Base-by-base conservation (phyloP, 2,113 vertebrate genomes). In the Tamias sibiricus region DNA sequence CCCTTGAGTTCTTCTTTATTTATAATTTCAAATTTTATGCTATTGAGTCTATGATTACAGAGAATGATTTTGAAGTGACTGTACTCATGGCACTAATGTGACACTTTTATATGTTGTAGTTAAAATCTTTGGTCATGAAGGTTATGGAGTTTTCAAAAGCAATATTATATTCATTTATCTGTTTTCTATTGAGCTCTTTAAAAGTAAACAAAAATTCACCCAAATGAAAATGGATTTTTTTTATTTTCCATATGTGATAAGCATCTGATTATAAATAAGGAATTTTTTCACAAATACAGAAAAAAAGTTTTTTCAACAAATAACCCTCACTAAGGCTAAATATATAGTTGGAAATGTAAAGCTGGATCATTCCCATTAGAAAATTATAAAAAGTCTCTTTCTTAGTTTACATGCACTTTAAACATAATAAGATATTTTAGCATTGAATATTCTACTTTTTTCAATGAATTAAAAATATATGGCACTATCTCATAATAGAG, bases 381-480 rank as follows among this genome's bases (percentile, higher is more conserved):
- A 35, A 77, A 90, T 77, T 35, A n/a, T 84, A 19, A 85, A 44
- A 91, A 82, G 85, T 76, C 49, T 66, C 83, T 84, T 77, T 79
- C 47, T 80, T 69, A 69, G 54, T 52, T 59, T 92, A 37, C 4
- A 68, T 19, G 44, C 20, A 86, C 4, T 82, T 68, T 89, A 96
- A 75, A 92, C 13, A 28, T 19, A 87, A 49, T 32, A 66, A 83
- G 87, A 87, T 86, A 54, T 69, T 85, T 77, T 82, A 89, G 49
- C 66, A 57, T 37, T 75, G 94, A 82, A 72, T 57, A 86, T 35
- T 95, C 59, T 66, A 47, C 40, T 52, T 92, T 94, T 83, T 68
- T 79, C 52, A 80, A 80, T 47, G 24, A 82, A 77, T 95, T 92
- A 72, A 86, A 81, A 83, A 47, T 77, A 54, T 20, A 64, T 32